Percentiles rank a stretch among this genome's conserved stretches.
Evolutionary conservation across 2,113 vertebrate genomes (phyloP).

Genomic region (Protobothrops flavoviridis): DNA sequence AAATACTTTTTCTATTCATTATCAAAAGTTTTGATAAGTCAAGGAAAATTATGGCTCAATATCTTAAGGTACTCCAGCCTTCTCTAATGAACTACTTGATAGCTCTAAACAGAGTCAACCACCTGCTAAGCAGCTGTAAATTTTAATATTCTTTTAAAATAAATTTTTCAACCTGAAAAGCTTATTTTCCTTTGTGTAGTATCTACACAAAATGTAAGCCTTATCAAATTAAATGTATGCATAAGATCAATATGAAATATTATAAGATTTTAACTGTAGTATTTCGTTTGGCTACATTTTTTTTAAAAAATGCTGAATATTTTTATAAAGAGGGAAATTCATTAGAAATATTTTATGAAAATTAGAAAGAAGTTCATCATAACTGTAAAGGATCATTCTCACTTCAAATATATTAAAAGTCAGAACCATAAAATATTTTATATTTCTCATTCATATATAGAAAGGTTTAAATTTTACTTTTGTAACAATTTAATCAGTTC

Average conservation of each 20-base stretch:
- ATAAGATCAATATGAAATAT: conserved; percentile 53
- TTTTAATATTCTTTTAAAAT: background rate
- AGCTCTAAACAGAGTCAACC: background rate
- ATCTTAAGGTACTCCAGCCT: background rate
- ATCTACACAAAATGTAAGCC: conserved; percentile 69
- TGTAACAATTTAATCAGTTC: background rate
- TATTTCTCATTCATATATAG: background rate
- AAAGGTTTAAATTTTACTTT: background rate
- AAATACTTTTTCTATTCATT: background rate
- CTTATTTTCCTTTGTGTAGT: conserved; percentile 63
- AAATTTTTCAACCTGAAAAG: conserved; percentile 45
- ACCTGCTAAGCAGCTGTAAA: background rate
- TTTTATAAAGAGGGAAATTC: conserved; percentile 26
- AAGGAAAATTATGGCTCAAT: background rate
- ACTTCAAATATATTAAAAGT: conserved; percentile 51
- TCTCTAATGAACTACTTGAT: background rate
- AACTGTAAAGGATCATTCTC: conserved; percentile 44
- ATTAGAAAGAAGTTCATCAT: conserved; percentile 24
- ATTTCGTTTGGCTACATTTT: conserved; percentile 41
- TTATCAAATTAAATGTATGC: conserved; percentile 34
- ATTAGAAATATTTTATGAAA: conserved; percentile 22
- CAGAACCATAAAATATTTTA: conserved; percentile 45
- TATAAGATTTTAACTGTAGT: conserved; percentile 14
- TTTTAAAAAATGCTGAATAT: background rate
- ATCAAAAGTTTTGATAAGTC: background rate